Percentiles rank a stretch among this genome's conserved stretches.
These are phyloP conservation scores for Ctenodactylus gundi DNA, from an alignment of 2,113 vertebrate genomes.

Conservation along the genomic window DNA sequence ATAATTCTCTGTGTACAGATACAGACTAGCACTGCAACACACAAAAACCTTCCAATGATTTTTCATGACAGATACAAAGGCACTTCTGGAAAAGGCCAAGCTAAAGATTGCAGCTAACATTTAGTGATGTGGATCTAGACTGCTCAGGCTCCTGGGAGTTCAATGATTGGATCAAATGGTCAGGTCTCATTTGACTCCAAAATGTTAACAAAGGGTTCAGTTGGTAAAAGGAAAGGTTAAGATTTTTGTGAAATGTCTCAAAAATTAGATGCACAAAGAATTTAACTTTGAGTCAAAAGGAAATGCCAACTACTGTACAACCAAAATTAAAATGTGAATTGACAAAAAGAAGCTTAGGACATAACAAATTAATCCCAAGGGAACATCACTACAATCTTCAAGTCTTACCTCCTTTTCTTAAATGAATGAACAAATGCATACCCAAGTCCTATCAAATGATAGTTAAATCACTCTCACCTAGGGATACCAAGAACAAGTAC, in stretches of 20 bases:
- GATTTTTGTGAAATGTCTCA: not conserved
- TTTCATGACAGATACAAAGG: not conserved
- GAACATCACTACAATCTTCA: no score
- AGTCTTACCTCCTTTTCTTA: not conserved
- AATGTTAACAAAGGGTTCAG: not conserved
- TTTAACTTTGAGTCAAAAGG: not conserved
- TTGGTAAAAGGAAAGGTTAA: not conserved
- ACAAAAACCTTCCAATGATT: not conserved
- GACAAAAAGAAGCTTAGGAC: not conserved
- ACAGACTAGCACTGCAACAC: not conserved
- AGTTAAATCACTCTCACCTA: not conserved
- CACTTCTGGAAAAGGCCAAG: not conserved
- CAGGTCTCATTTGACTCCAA: not conserved
- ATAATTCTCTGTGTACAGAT: rapidly evolving
- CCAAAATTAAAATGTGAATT: not conserved
- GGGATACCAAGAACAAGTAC: not conserved
- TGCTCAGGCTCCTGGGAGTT: not conserved
- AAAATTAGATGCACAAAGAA: not conserved
- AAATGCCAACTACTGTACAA: not conserved
- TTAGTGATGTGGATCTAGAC: rapidly evolving
- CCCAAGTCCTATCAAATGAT: not conserved
- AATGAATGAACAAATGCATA: not conserved
- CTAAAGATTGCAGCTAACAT: not conserved
- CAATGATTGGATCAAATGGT: rapidly evolving
- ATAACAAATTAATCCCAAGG: not conserved